Conservation (phyloP, 1,140 invertebrate species). For the Amphibalanus amphitrite region DNA sequence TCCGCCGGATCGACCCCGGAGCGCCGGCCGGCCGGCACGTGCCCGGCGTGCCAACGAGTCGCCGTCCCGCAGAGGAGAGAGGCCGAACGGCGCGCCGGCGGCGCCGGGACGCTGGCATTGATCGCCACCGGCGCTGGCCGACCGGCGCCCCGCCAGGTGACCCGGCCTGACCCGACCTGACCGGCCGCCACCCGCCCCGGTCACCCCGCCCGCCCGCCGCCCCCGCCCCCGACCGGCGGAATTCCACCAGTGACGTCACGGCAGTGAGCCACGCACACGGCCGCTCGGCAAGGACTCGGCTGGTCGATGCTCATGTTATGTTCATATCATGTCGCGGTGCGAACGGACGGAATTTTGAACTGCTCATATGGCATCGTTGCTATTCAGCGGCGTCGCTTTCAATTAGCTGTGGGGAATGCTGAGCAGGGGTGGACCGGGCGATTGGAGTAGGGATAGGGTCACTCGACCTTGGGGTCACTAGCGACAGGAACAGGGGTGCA, state of each 20-base stretch:
- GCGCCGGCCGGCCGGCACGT: background rate
- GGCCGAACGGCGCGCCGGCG: too few relatives aligned
- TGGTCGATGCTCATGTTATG: slow-evolving; percentile 1
- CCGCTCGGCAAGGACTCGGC: background rate
- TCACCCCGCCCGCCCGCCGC: too few relatives aligned
- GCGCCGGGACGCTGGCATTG: background rate
- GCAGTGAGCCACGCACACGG: background rate
- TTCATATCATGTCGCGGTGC: background rate
- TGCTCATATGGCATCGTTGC: background rate
- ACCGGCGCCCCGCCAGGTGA: background rate
- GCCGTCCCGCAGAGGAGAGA: background rate
- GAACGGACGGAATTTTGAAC: background rate
- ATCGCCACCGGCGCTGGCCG: background rate
- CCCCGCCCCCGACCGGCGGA: background rate
- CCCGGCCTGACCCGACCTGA: background rate
- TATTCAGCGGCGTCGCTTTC: background rate
- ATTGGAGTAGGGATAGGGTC: too few relatives aligned
- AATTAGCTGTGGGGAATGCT: background rate
- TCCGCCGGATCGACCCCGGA: background rate
- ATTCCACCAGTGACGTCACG: background rate
- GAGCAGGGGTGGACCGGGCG: background rate
- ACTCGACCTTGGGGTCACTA: too few relatives aligned
- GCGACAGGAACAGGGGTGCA: too few relatives aligned
- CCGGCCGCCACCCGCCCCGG: too few relatives aligned
- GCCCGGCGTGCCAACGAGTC: background rate